Evolutionary conservation across 2,888 invertebrate species (phyloP).

Genomic region (Ormyrus thymus): DNA sequence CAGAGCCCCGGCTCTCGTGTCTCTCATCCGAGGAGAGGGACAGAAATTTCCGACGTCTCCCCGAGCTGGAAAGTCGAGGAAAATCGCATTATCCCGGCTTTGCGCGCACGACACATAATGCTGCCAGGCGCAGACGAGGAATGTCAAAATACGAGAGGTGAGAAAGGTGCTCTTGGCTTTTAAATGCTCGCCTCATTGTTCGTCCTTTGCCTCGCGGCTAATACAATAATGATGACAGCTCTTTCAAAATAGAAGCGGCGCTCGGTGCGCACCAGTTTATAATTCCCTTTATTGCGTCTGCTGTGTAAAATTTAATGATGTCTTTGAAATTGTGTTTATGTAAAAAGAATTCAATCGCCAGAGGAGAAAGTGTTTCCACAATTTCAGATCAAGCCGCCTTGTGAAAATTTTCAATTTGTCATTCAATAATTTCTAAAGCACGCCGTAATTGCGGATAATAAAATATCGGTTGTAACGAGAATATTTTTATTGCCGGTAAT

Average conservation of each 20-base stretch:
- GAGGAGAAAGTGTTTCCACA: no score
- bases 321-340: no score
- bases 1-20: conserved; percentile 15
- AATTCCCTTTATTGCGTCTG: no score
- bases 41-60: conserved; percentile 21
- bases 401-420: conserved; percentile 1
- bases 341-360: no score
- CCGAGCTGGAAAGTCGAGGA: conserved; percentile 45
- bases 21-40: not conserved
- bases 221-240: no score
- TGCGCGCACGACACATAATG: conserved; percentile 11
- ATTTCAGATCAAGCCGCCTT: no score
- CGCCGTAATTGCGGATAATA: conserved; percentile 2
- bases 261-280: no score
- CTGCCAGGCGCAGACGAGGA: not conserved
- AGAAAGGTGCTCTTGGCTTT: conserved; percentile 27
- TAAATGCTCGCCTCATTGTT: conserved; percentile 20
- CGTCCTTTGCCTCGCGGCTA: not conserved
- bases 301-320: no score
- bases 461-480: conserved; percentile 1
- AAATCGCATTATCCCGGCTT: conserved; percentile 53
- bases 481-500: conserved; percentile 21
- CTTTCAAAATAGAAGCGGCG: no score
- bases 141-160: conserved; percentile 46
- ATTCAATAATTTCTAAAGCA: not conserved